Evolutionary conservation across 2,113 vertebrate species (phyloP).

Genomic region (Athene noctua): DNA sequence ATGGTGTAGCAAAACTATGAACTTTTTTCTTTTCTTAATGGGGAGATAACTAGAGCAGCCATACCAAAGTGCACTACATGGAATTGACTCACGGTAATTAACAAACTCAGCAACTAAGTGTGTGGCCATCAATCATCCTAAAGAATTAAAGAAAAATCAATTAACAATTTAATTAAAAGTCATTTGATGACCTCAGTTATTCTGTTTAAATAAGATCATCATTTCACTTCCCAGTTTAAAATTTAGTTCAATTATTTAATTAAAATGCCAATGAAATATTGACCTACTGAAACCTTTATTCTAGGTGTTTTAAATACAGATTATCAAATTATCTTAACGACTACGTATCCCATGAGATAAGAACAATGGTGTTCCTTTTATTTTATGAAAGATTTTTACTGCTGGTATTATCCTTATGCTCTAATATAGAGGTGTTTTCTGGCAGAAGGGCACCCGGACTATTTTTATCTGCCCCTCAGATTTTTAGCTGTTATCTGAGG

Average conservation of each 20-base stretch:
- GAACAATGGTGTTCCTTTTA: not conserved
- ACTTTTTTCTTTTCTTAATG: not conserved
- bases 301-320: slow-evolving; percentile 54
- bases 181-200: slow-evolving; percentile 47
- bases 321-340: slow-evolving; percentile 54
- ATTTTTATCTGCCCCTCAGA: not conserved
- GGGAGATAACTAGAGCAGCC: not conserved
- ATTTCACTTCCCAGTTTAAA: slow-evolving; percentile 52
- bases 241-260: slow-evolving; percentile 71
- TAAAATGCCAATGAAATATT: slow-evolving; percentile 66
- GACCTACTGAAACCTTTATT: slow-evolving; percentile 59
- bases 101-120: not conserved
- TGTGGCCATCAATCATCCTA: slow-evolving; percentile 14
- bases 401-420: not conserved
- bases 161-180: slow-evolving; percentile 69
- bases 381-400: not conserved
- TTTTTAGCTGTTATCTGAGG: not conserved
- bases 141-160: slow-evolving; percentile 66
- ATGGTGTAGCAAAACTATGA: not conserved
- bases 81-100: slow-evolving; percentile 26
- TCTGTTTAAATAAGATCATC: slow-evolving; percentile 62
- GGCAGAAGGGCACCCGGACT: not conserved
- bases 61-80: not conserved
- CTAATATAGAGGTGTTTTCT: not conserved
- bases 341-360: not conserved